Evolutionary conservation across 2,113 vertebrate species (phyloP).

Genomic region (Pionites leucogaster): DNA sequence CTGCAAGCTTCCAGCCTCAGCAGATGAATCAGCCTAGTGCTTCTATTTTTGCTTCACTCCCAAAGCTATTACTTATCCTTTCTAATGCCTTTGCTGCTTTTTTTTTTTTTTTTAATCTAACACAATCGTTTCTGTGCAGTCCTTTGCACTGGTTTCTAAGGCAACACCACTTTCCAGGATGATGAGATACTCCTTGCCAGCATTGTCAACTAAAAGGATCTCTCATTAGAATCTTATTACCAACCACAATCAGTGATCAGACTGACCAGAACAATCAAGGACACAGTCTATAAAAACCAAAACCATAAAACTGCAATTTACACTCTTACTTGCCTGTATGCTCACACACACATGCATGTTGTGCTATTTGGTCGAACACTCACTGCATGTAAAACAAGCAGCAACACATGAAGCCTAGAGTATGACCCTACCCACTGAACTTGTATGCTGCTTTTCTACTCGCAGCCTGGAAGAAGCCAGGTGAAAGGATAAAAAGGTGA

Average conservation of each 20-base stretch:
- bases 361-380: background rate
- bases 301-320: background rate
- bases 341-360: background rate
- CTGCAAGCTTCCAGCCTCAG: constrained; percentile 5
- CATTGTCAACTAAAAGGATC: background rate
- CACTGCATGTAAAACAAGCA: background rate
- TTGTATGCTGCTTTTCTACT: accelerated
- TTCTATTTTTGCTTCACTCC: constrained; percentile 53
- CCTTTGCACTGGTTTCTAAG: constrained; percentile 73
- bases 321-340: accelerated
- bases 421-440: background rate
- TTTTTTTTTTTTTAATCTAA: constrained; percentile 18
- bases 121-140: constrained; percentile 15
- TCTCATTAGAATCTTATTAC: constrained; percentile 41
- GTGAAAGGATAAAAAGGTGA: background rate
- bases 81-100: constrained; percentile 27
- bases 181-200: constrained; percentile 70
- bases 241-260: background rate
- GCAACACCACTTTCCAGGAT: constrained; percentile 77
- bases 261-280: background rate
- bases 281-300: background rate
- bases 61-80: constrained; percentile 44
- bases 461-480: background rate
- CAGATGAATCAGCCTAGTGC: constrained; percentile 26
- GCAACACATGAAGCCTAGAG: background rate